phyloP scores from a whole-genome alignment of 2,797 vertebrate genomes.

The Lates japonicus region DNA sequence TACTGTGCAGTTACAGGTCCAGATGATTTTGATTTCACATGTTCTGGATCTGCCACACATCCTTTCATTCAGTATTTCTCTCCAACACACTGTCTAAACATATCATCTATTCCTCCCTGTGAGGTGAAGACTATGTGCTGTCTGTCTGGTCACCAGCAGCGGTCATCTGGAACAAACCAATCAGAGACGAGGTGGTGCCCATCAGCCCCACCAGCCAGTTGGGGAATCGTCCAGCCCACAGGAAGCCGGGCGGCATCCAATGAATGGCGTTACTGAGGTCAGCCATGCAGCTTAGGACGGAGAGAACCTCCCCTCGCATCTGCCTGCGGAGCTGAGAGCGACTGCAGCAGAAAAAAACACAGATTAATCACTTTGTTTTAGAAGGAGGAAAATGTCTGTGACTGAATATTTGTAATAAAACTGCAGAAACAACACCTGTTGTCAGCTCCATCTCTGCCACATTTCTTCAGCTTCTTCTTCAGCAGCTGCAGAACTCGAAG shows the following conservation, averaged over 20 bases:
- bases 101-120: slow-evolving; percentile 15
- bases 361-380: not conserved
- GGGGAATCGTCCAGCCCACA: slow-evolving; percentile 93
- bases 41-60: not conserved
- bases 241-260: slow-evolving; percentile 93
- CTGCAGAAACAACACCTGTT: slow-evolving; percentile 62
- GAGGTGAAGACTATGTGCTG: slow-evolving; percentile 21
- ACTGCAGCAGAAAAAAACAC: slow-evolving; percentile 30
- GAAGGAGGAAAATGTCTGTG: not conserved
- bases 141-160: slow-evolving; percentile 39
- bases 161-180: slow-evolving; percentile 88
- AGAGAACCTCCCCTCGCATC: slow-evolving; percentile 86
- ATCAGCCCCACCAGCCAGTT: slow-evolving; percentile 94
- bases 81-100: not conserved
- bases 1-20: not conserved
- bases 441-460: slow-evolving; percentile 19
- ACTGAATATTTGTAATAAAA: not conserved
- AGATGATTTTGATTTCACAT: not conserved
- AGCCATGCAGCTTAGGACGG: slow-evolving; percentile 84
- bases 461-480: slow-evolving; percentile 79
- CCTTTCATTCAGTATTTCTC: slow-evolving; percentile 1
- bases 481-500: slow-evolving; percentile 87
- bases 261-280: slow-evolving; percentile 94
- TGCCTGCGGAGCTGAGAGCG: slow-evolving; percentile 64
- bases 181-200: slow-evolving; percentile 93